phyloP scores from a whole-genome alignment of 2,797 vertebrate genomes.

The Peromyscus aztecus region DNA sequence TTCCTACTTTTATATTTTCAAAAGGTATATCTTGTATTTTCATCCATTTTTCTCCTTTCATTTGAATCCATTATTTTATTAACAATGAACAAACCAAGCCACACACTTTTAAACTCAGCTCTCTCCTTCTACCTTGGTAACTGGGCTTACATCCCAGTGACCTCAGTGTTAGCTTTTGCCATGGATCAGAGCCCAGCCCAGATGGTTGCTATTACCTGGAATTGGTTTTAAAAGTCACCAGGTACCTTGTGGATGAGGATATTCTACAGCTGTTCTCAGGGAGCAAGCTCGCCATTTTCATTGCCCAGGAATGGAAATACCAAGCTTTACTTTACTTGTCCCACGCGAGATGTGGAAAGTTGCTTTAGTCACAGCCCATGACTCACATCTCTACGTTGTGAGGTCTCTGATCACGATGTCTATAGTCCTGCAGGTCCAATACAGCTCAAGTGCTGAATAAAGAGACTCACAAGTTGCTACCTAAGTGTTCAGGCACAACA shows the following conservation, averaged over 20 bases:
- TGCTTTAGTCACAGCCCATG: constrained; percentile 41
- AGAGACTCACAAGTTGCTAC: not conserved
- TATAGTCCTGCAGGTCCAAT: not conserved
- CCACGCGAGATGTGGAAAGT: constrained; percentile 60
- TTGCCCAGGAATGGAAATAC: constrained; percentile 43
- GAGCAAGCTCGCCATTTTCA: constrained; percentile 17
- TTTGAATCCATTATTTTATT: not conserved
- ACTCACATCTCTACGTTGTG: not conserved
- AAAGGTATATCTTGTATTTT: not conserved
- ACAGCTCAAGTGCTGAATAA: not conserved
- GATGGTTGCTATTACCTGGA: constrained; percentile 69
- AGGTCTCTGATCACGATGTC: not conserved
- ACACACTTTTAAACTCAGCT: not conserved
- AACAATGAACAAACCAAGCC: not conserved
- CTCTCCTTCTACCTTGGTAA: not conserved
- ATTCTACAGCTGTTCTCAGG: constrained; percentile 48
- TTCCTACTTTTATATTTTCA: not conserved
- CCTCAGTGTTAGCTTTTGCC: not conserved
- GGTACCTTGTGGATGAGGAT: constrained; percentile 44
- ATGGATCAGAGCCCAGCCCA: constrained; percentile 61
- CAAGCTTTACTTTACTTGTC: constrained; percentile 33
- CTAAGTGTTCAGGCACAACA: not conserved
- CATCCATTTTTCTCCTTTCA: not conserved
- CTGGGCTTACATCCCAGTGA: constrained; percentile 24
- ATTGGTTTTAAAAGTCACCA: constrained; percentile 62